Evolutionary conservation across 2,113 vertebrate genomes (phyloP), one percentile per base, ranked within the genome.

Genomic region (Rhinogobius similis): DNA sequence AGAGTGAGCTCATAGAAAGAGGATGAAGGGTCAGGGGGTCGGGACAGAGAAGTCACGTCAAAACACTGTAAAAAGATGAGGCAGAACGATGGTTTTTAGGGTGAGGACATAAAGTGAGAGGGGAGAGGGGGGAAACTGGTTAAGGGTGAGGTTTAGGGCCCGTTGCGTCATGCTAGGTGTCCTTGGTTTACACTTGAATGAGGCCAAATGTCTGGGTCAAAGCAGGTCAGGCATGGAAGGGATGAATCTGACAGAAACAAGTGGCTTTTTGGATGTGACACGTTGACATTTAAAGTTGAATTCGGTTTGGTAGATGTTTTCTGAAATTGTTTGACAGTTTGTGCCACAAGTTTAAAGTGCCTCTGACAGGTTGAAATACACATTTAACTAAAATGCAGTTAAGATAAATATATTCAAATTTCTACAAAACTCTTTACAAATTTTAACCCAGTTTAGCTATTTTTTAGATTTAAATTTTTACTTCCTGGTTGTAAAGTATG

Each of bases 1-100:
- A 77, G 63, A 75, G 55, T 73, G 71, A 88, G 59, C 75, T 82
- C 78, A 77, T 64, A 65, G 62, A 65, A 36, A 68, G 61, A 82
- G 81, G 76, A 88, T 66, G 39, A 36, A 58, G 65, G 79, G 81
- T 75, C 70, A 80, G 0, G 32, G 52, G 68, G 75, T 62, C 72
- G 79, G 58, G 53, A 50, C 75, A 71, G 62, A 77, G 24, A 82
- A 74, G 39, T 73, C 73, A 41, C 21, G 55, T 79, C 70, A 76
- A 75, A 76, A 68, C 64, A 66, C 63, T 44, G 65, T 21, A 23
- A 10, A 63, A 67, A 74, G 70, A 70, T 62, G 61, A 64, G 13
- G 67, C 70, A 53, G 53, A 16, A 67, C 16, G 14, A 24, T 16
- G 18, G 55, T 24, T 21, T 52, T 55, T 50, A 14, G 7, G n/a